Evolutionary conservation across 2,888 invertebrate species (phyloP), one percentile per base, ranked within the genome.

Genomic region (Deladenus siricidicola): DNA sequence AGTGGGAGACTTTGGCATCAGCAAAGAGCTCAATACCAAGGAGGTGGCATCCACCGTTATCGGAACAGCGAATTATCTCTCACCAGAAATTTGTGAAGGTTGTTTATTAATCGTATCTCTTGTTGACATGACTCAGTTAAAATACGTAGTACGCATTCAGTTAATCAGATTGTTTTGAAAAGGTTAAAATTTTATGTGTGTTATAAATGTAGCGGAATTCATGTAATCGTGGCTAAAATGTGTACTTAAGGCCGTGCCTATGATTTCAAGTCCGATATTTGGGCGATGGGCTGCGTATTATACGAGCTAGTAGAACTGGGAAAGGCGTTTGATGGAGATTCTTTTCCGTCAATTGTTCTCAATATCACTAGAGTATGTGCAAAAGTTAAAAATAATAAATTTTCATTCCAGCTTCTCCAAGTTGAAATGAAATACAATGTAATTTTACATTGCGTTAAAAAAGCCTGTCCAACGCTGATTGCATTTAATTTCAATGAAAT

Each of bases 231-330:
- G n/a, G n/a, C n/a, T n/a, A n/a, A n/a, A n/a, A n/a, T n/a, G n/a
- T n/a, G n/a, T n/a, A n/a, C n/a, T n/a, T 39, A 43, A 74, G 74
- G 75, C 28, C 63, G 70, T 0, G 63, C 65, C 74, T 83, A 83
- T 70, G 86, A 88, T 78, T 85, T 85, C 49, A 88, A 89, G 81
- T 87, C 87, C 72, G 90, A 90, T 75, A 85, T 90, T 61, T 90
- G 89, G 90, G 87, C 89, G 17, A 83, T 89, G 55, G 90, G 89
- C 0, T 89, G 89, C 78, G 84, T 90, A 62, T 80, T 90, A 4
- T 89, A 88, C 76, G 89, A 89, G 49, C 21, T 57, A 34, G 48
- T 48, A 3, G 85, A 86, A n/a, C 83, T 87, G 76, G 85, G 84
- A 76, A 83, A 86, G 76, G 86, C 88, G 55, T 88, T 88, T 80